Conservation (phyloP, 2,888 invertebrate species). For the Gari tellinella region DNA sequence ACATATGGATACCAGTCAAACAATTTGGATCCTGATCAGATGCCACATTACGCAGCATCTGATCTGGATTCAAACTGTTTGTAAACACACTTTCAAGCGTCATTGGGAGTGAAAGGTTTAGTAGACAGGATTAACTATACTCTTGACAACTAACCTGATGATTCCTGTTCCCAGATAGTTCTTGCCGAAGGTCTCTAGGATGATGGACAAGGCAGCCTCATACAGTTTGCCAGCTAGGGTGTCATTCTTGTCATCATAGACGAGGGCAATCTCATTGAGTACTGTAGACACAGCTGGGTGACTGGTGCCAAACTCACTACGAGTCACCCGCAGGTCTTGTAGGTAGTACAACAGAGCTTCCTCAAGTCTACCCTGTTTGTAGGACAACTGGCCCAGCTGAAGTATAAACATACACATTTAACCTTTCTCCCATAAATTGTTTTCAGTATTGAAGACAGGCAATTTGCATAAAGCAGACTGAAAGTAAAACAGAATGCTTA, state of each 20-base stretch:
- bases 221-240: constrained; percentile 65
- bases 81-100: too few species aligned
- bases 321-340: constrained; percentile 72
- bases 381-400: constrained; percentile 73
- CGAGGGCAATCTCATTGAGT: constrained; percentile 72
- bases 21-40: too few species aligned
- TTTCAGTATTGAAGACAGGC: too few species aligned
- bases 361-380: constrained; percentile 71
- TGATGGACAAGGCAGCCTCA: constrained; percentile 68
- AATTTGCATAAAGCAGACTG: too few species aligned
- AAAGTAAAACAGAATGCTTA: too few species aligned
- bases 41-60: too few species aligned
- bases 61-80: too few species aligned
- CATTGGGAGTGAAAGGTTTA: too few species aligned
- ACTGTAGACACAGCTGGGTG: constrained; percentile 72
- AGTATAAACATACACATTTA: too few species aligned
- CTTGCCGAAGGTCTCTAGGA: constrained; percentile 69
- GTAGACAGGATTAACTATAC: too few species aligned
- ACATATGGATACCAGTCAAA: too few species aligned
- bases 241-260: constrained; percentile 73
- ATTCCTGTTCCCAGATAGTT: constrained; percentile 71
- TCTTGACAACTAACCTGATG: constrained; percentile 59
- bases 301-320: constrained; percentile 70
- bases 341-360: constrained; percentile 73
- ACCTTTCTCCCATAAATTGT: too few species aligned